Evolutionary conservation across 2,888 invertebrate species (phyloP).

Genomic region (Rhingia campestris): DNA sequence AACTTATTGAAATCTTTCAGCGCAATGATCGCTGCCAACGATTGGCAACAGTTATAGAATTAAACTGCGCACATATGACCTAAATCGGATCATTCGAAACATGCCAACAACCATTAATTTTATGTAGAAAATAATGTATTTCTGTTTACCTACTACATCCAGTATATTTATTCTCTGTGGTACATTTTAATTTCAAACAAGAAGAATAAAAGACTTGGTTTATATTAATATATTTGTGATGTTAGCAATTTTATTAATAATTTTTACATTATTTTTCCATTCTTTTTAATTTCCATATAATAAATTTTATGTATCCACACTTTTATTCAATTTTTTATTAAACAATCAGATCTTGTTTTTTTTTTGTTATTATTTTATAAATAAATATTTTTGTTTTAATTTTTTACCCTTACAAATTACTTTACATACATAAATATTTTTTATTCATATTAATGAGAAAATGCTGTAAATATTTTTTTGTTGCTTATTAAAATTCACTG

Average conservation of each 20-base stretch:
- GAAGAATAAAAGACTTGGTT: constrained; percentile 19
- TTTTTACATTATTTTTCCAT: constrained; percentile 51
- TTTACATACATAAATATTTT: constrained; percentile 62
- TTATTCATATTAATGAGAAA: constrained; percentile 52
- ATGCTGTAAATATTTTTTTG: constrained; percentile 42
- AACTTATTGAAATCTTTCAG: too few species aligned
- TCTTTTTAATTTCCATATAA: constrained; percentile 29
- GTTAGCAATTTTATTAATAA: constrained; percentile 52
- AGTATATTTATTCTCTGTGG: too few species aligned
- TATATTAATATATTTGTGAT: constrained; percentile 63
- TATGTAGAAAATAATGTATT: too few species aligned
- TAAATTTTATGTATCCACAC: constrained; percentile 16
- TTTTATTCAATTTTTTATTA: constrained; percentile 27
- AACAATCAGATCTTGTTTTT: constrained; percentile 37
- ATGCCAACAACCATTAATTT: too few species aligned
- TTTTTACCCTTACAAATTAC: constrained; percentile 56
- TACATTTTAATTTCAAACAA: too few species aligned
- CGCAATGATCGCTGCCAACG: too few species aligned
- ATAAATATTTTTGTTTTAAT: constrained; percentile 44
- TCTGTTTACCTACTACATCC: too few species aligned
- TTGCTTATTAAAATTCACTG: constrained; percentile 17
- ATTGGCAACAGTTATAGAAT: too few species aligned
- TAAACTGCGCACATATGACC: too few species aligned
- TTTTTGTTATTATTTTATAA: constrained; percentile 31
- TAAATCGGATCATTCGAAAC: too few species aligned